A percentile compares a stretch with the other conserved stretches of the same genome.
Evolutionary conservation across 2,888 invertebrate genomes (phyloP).

Genomic region (Drosophila birchii): DNA sequence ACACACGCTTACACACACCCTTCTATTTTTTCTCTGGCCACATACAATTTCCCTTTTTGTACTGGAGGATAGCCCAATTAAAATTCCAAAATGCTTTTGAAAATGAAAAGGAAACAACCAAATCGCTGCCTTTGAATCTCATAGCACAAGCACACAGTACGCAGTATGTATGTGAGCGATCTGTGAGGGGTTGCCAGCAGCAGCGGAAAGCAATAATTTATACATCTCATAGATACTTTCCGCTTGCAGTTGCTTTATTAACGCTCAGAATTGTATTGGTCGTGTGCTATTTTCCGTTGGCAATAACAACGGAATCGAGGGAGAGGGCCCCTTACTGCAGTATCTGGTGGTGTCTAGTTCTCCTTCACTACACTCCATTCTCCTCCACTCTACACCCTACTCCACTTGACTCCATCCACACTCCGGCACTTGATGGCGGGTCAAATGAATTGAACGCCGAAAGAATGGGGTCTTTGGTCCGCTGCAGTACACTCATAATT

Average conservation of each 20-base stretch:
- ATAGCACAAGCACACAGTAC: neutral
- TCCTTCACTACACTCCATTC: neutral
- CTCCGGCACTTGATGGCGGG: constrained; percentile 66
- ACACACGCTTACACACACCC: neutral
- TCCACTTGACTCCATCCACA: constrained; percentile 20
- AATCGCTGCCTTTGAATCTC: constrained; percentile 5
- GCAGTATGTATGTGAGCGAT: neutral
- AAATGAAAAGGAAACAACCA: constrained; percentile 4
- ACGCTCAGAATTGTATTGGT: constrained; percentile 59
- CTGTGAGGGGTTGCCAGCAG: constrained; percentile 2
- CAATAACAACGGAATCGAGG: constrained; percentile 1
- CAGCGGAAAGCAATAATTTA: constrained; percentile 63
- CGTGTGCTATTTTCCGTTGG: constrained; percentile 68
- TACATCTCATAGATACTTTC: constrained; percentile 67
- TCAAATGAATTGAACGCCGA: constrained; percentile 70
- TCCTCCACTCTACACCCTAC: neutral
- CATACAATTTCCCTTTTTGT: constrained; percentile 11
- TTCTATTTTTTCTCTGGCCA: too few relatives aligned
- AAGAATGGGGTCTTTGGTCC: constrained; percentile 21
- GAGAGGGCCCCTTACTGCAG: neutral
- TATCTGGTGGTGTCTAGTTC: constrained; percentile 6
- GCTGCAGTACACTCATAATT: constrained; percentile 71
- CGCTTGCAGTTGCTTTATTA: constrained; percentile 59
- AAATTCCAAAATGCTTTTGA: constrained; percentile 64
- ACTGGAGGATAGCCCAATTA: constrained; percentile 56